Base-by-base conservation (phyloP, 2,113 vertebrate genomes). In the Misgurnus anguillicaudatus region DNA sequence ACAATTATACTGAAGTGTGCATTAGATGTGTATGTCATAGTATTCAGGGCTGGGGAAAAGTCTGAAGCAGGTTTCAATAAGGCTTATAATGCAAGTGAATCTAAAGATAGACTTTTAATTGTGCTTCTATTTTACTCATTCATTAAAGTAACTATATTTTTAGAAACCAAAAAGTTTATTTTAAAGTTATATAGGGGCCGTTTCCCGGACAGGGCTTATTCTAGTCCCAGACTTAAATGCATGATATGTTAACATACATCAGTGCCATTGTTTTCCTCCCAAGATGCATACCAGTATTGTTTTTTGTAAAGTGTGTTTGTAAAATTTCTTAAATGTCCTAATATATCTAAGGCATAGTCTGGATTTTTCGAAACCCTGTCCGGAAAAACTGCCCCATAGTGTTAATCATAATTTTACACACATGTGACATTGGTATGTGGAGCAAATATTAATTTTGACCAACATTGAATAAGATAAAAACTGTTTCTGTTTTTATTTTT, bases 51-150 rank as follows among this genome's bases (percentile, higher is more conserved):
- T 57, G 68, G 4, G 4, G 47, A 53, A 21, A 53, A 65, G 38
- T 41, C 8, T 38, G 21, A 51, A 31, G 47, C 16, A 19, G 14
- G 42, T 45, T 74, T 74, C 55, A 45, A 13, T 39, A 5, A 45
- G 71, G 17, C 19, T 10, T 45, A 19, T 24, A 55, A 67, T 19
- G n/a, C 45, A 57, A 36, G 21, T 42, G 7, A 38, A 41, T 42
- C 16, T 19, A 42, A 16, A 66, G 14, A 39, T 17, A 41, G 2
- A 65, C 47, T 53, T 60, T 21, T 9, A 64, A 39, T 55, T 39
- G 16, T 55, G 38, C 70, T 58, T 73, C 38, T 73, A 58, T 74
- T 74, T 74, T 74, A 77, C n/a, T 45, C 58, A 62, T 42, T 51
- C 38, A 77, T 31, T 31, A 31, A 31, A 65, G 64, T 31, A 66